These are phyloP conservation scores for Agrochola lychnidis DNA, from an alignment of 2,888 invertebrate species.

Conservation along the genomic window DNA sequence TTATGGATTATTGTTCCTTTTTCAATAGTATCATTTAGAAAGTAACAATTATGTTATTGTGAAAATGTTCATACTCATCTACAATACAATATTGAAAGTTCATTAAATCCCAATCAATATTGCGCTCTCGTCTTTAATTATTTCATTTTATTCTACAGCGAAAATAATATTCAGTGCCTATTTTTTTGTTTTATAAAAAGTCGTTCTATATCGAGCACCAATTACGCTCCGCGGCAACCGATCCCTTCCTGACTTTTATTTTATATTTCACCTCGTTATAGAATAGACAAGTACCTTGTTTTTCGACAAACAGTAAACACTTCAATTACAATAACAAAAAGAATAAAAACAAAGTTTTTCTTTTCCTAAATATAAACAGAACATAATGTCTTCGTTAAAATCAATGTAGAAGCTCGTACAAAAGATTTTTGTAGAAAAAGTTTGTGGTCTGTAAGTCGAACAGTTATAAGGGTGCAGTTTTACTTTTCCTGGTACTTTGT, in stretches of 20 bases:
- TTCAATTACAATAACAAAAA: conserved; percentile 47
- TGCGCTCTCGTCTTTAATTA: conserved; percentile 23
- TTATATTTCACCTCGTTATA: conserved; percentile 47
- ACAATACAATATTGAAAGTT: neutral
- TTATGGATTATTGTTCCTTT: neutral
- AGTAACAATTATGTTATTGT: neutral
- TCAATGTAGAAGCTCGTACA: conserved; percentile 24
- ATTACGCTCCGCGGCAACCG: conserved; percentile 37
- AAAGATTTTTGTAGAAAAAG: conserved; percentile 20
- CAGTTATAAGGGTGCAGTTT: conserved; percentile 40
- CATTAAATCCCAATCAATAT: conserved; percentile 12
- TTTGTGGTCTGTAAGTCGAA: conserved; percentile 25
- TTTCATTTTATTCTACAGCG: conserved; percentile 21
- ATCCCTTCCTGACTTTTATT: conserved; percentile 22
- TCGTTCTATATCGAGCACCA: conserved; percentile 38
- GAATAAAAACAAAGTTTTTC: conserved; percentile 11
- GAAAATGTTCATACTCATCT: neutral
- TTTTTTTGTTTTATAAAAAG: conserved; percentile 41
- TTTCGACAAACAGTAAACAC: conserved; percentile 56
- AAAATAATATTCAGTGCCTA: conserved; percentile 41
- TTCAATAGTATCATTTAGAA: neutral
- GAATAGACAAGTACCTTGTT: conserved; percentile 45
- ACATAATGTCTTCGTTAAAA: conserved; percentile 33
- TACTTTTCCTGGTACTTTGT: conserved; percentile 15
- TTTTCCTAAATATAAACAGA: conserved; percentile 12